Conservation (phyloP, 2,888 invertebrate species). For the Epsilonema sp. region DNA sequence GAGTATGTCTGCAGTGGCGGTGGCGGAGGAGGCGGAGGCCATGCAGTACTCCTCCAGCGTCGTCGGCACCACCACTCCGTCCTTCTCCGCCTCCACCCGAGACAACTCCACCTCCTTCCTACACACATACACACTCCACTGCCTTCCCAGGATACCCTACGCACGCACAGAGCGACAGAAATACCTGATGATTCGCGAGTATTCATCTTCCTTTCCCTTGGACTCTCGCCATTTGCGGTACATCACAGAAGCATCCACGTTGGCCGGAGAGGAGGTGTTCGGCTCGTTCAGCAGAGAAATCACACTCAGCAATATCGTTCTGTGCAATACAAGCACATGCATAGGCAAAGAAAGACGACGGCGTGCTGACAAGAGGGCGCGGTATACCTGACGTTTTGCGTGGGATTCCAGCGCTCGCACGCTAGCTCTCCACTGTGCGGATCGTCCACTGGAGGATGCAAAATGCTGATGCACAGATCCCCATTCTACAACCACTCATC, state of each 20-base stretch:
- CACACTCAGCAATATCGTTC: constrained; percentile 89
- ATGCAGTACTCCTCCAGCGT: constrained; percentile 97
- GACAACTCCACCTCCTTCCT: constrained; percentile 93
- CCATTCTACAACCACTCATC: constrained; percentile 81
- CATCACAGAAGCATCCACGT: constrained; percentile 99
- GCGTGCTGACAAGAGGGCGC: no score
- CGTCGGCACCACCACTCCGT: constrained; percentile 84
- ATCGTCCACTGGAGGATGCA: constrained; percentile 96
- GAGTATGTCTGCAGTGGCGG: no score
- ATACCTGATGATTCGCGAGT: constrained; percentile 91
- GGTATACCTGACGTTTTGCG: constrained; percentile 58
- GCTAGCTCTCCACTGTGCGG: constrained; percentile 96
- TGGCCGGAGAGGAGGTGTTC: constrained; percentile 96
- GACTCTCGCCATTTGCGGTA: constrained; percentile 95
- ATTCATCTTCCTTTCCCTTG: constrained; percentile 80
- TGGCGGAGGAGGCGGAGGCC: no score
- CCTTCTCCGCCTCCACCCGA: constrained; percentile 78
- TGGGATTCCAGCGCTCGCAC: constrained; percentile 99
- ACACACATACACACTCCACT: not conserved
- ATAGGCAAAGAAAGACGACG: no score
- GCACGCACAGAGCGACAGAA: constrained; percentile 1
- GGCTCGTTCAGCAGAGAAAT: constrained; percentile 97
- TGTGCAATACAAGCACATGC: constrained; percentile 12
- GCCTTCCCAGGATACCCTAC: not conserved
- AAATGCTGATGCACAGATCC: constrained; percentile 94